phyloP scores from a whole-genome alignment of 2,113 vertebrate genomes.

The Anhinga anhinga region DNA sequence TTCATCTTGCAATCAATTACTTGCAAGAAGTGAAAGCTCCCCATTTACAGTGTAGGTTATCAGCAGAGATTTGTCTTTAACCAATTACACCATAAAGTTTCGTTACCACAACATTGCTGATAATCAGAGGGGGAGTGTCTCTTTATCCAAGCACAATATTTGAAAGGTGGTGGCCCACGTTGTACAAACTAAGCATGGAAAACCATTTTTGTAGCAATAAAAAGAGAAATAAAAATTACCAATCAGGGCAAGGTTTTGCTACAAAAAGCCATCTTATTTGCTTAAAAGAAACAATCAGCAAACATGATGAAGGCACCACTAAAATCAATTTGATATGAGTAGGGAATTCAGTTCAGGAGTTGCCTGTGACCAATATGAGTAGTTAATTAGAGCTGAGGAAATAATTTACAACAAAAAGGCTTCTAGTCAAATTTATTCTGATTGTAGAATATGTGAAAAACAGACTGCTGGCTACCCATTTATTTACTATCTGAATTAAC shows the following conservation, averaged over 20 bases:
- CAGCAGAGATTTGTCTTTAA: not conserved
- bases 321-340: not conserved
- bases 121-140: not conserved
- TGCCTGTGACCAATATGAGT: not conserved
- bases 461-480: not conserved
- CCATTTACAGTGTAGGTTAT: not conserved
- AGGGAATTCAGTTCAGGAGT: conserved; percentile 1
- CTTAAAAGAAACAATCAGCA: conserved; percentile 11
- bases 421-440: not conserved
- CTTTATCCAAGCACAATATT: not conserved
- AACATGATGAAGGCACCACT: conserved; percentile 23
- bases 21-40: not conserved
- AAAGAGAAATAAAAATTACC: not conserved
- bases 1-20: not conserved
- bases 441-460: not conserved
- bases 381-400: conserved; percentile 60
- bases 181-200: conserved; percentile 1
- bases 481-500: not conserved
- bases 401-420: not conserved
- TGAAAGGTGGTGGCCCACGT: not conserved
- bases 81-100: not conserved
- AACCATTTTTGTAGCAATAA: not conserved
- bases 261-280: conserved; percentile 19
- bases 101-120: not conserved
- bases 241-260: not conserved